These are phyloP conservation scores for Ptychoptera albimana DNA, from an alignment of 2,888 invertebrate species.

Conservation along the genomic window DNA sequence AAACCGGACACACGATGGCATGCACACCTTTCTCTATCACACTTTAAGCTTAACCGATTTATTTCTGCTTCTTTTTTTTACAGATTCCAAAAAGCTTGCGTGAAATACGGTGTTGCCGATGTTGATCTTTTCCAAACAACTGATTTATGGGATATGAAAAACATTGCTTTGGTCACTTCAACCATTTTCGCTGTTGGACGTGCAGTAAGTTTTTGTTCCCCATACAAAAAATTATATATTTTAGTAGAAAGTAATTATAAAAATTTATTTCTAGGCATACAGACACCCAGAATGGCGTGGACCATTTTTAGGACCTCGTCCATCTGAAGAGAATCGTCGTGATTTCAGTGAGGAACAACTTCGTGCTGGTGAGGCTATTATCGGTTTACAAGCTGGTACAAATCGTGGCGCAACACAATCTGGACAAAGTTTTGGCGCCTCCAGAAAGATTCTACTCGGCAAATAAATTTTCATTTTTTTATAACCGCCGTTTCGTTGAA, in stretches of 20 bases:
- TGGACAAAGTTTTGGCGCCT: conserved; percentile 75
- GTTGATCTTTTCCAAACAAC: conserved; percentile 82
- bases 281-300: conserved; percentile 74
- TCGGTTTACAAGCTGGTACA: conserved; percentile 75
- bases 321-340: conserved; percentile 68
- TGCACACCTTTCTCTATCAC: not conserved
- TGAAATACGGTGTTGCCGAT: conserved; percentile 70
- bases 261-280: conserved; percentile 39
- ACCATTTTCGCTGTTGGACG: conserved; percentile 80
- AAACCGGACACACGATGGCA: too few species aligned
- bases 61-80: conserved; percentile 6
- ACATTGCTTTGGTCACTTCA: conserved; percentile 73
- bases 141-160: conserved; percentile 81
- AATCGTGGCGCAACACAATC: conserved; percentile 75
- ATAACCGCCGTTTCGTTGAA: not conserved
- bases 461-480: conserved; percentile 34
- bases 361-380: conserved; percentile 66
- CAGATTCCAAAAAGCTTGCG: conserved; percentile 70
- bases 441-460: conserved; percentile 64
- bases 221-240: not conserved
- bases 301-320: conserved; percentile 67
- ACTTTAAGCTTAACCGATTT: too few species aligned
- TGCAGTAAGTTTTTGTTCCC: conserved; percentile 39
- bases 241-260: not conserved
- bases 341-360: conserved; percentile 70